phyloP scores from a whole-genome alignment of 2,888 invertebrate species.

The Diogma glabrata region DNA sequence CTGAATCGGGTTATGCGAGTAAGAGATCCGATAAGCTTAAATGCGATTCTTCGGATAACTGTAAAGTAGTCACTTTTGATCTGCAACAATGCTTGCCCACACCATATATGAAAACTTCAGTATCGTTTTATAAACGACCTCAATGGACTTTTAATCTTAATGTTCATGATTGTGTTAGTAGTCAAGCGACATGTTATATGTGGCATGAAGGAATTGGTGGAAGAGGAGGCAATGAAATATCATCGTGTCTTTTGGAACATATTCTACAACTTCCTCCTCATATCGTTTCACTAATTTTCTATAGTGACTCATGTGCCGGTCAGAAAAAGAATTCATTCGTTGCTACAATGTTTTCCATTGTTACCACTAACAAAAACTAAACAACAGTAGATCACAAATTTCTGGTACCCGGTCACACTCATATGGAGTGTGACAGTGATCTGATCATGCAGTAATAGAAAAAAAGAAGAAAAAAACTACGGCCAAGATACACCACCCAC shows the following conservation, averaged over 20 bases:
- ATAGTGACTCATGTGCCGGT: not conserved
- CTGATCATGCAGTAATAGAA: not conserved
- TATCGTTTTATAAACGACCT: not conserved
- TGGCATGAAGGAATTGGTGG: conserved; percentile 3
- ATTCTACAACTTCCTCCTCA: not conserved
- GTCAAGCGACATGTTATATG: not conserved
- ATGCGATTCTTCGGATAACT: no score
- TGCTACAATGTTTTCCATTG: not conserved
- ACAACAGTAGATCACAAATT: not conserved
- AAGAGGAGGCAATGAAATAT: not conserved
- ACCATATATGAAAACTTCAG: not conserved
- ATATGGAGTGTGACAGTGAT: not conserved
- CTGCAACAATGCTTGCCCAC: not conserved
- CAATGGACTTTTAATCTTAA: not conserved
- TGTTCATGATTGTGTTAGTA: not conserved
- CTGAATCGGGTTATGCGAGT: not conserved
- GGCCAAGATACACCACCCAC: not conserved
- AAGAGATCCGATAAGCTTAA: no score
- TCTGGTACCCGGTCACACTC: not conserved
- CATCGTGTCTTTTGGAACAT: not conserved
- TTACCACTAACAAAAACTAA: not conserved
- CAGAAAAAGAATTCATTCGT: not conserved
- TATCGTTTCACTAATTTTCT: not conserved
- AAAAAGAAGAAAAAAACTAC: not conserved
- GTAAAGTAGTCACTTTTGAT: not conserved